Base-by-base conservation (phyloP, 2,113 vertebrate species). In the Antennarius striatus region DNA sequence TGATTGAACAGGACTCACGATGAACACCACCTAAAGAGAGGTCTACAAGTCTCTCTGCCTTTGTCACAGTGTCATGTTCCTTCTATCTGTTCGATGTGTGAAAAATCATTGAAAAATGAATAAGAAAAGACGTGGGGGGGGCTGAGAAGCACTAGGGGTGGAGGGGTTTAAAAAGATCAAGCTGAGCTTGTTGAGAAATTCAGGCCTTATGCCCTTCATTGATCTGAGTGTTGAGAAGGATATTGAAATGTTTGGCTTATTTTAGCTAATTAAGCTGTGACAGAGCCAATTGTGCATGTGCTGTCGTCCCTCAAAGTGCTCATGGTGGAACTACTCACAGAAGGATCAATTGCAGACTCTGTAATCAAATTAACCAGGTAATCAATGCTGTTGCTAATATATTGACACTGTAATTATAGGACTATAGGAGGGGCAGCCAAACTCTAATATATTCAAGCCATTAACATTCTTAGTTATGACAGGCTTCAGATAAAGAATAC, bases 211-310 rank as follows among this genome's bases (percentile, higher is more conserved):
- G 91, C 93, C 91, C 86, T 80, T 80, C 88, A 98, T 98, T 95
- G 96, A 98, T 97, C 93, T 69, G 81, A 82, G 83, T 73, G 76
- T 89, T 93, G 93, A 84, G 74, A 92, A 89, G 91, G 92, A 95
- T 96, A 96, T 91, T 92, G 95, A 97, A 98, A 97, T 96, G 94
- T 98, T 98, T 96, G 94, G 93, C 93, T 95, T 96, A 93, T 96
- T 96, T 95, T 30, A 98, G 94, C 95, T 95, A 95, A 96, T 98
- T 96, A 97, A 82, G 94, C 93, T 92, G 90, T 87, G 92, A 92
- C 92, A 94, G 92, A 96, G 91, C 90, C 92, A 92, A 93, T 93
- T 94, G 94, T 93, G 92, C 91, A 92, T 90, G 91, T 89, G 91
- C 91, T 96, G 96, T 85, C 92, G 91, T 89, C 86, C 91, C 59